Evolutionary conservation across 2,797 vertebrate species (phyloP).

Genomic region (Rhinophrynus dorsalis): DNA sequence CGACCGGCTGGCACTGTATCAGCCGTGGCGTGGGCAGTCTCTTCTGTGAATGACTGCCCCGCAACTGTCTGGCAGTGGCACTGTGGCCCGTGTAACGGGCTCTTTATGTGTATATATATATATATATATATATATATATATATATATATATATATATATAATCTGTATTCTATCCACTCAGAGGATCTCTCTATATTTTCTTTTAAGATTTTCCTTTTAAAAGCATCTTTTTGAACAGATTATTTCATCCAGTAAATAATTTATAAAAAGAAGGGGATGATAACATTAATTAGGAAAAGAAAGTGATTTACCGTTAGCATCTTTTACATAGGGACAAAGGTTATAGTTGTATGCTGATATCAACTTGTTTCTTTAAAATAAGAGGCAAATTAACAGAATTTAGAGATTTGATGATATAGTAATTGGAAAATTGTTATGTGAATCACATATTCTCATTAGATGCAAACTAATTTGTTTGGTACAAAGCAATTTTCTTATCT

Average conservation of each 20-base stretch:
- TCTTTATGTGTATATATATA: too few relatives aligned
- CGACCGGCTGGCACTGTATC: too few relatives aligned
- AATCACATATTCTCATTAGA: constrained; percentile 39
- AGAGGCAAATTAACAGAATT: constrained; percentile 20
- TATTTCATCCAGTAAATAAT: not conserved
- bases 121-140: too few relatives aligned
- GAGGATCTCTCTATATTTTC: not conserved
- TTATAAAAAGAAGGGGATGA: not conserved
- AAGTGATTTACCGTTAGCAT: constrained; percentile 10
- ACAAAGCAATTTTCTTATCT: constrained; percentile 32
- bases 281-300: constrained; percentile 23
- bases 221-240: too few relatives aligned
- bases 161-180: too few relatives aligned
- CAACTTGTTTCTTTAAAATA: constrained; percentile 7
- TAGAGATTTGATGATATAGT: not conserved
- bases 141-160: too few relatives aligned
- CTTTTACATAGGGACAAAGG: constrained; percentile 7
- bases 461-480: constrained; percentile 35
- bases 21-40: too few relatives aligned
- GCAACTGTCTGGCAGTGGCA: too few relatives aligned
- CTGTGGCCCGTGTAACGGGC: too few relatives aligned
- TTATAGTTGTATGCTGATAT: constrained; percentile 20
- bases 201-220: too few relatives aligned
- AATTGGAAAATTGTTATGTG: constrained; percentile 37
- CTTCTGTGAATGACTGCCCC: too few relatives aligned